These are phyloP conservation scores for Diphyllodes magnificus DNA, from an alignment of 2,113 vertebrate genomes.

Conservation along the genomic window DNA sequence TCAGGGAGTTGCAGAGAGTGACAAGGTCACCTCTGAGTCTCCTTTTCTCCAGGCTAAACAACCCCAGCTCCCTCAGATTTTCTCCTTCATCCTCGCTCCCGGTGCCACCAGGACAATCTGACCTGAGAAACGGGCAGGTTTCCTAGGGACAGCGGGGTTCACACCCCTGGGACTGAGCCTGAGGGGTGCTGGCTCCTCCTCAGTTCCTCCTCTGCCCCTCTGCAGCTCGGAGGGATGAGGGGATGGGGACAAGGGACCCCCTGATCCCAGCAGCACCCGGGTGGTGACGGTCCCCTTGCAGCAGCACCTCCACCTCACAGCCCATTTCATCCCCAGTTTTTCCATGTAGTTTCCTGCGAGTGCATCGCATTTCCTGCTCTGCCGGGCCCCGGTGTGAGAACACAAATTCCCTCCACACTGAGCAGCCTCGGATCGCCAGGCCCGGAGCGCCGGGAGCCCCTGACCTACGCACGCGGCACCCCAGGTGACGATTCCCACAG, in stretches of 20 bases:
- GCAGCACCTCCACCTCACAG: neutral
- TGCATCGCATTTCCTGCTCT: neutral
- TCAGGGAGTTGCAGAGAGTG: too few relatives aligned
- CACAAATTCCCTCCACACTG: neutral
- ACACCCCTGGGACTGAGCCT: neutral
- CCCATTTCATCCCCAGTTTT: neutral
- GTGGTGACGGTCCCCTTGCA: accelerated
- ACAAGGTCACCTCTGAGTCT: too few relatives aligned
- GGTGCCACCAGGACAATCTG: neutral
- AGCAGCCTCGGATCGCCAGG: neutral
- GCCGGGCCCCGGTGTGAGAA: neutral
- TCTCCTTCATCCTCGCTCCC: neutral
- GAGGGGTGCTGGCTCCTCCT: neutral
- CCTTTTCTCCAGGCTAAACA: too few relatives aligned
- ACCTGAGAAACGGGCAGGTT: accelerated
- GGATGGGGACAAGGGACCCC: neutral
- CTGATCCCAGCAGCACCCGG: accelerated
- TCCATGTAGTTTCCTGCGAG: accelerated
- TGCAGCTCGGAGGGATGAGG: accelerated
- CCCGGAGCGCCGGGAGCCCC: neutral
- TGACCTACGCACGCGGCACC: accelerated
- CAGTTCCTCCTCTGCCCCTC: neutral
- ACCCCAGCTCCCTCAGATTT: neutral
- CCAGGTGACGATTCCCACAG: neutral
- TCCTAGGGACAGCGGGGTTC: accelerated